Conservation (phyloP, 2,113 vertebrate species). For the Syngnathus scovelli region DNA sequence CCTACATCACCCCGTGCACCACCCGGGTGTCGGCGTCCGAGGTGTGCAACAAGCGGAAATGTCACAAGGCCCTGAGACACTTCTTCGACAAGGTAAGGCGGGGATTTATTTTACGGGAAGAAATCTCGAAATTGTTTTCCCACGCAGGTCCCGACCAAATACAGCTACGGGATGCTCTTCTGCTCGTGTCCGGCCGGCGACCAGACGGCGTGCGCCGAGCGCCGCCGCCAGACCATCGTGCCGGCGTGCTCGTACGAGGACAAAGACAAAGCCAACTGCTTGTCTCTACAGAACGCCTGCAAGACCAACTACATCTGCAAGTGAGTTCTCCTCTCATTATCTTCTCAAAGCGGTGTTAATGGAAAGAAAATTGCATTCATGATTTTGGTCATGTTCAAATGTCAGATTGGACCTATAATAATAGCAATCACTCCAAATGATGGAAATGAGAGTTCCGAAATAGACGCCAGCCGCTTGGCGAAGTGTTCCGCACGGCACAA, state of each 20-base stretch:
- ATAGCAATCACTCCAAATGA: background rate
- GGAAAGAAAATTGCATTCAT: background rate
- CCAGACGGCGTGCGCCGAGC: conserved; percentile 83
- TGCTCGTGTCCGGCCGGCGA: conserved; percentile 87
- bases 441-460: background rate
- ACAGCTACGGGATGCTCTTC: conserved; percentile 98
- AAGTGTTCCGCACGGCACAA: no score
- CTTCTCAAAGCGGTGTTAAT: background rate
- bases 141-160: conserved; percentile 83
- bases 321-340: conserved; percentile 16
- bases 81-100: conserved; percentile 92
- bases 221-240: conserved; percentile 94
- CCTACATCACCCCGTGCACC: conserved; percentile 96
- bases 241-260: conserved; percentile 97
- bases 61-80: conserved; percentile 94
- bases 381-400: no score
- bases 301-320: conserved; percentile 69
- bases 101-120: no score
- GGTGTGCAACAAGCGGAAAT: conserved; percentile 95
- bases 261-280: conserved; percentile 88
- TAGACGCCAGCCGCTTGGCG: background rate
- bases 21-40: conserved; percentile 86
- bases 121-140: conserved; percentile 17
- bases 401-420: background rate
- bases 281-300: conserved; percentile 58